Evolutionary conservation across 2,888 invertebrate genomes (phyloP).

Genomic region (Xanthia togata): DNA sequence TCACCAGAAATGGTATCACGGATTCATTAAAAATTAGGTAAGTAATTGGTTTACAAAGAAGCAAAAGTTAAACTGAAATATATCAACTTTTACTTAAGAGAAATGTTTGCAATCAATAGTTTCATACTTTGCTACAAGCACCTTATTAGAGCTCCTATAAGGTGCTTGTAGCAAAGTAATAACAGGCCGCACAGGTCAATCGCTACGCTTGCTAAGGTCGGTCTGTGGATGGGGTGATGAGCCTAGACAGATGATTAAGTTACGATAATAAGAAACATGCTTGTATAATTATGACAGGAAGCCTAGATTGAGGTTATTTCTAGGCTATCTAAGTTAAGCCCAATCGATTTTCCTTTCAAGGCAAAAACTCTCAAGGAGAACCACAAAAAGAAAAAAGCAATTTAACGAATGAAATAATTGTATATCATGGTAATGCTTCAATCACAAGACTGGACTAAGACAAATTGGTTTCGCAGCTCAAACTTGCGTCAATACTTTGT

Average conservation of each 20-base stretch:
- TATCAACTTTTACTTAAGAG: too few relatives aligned
- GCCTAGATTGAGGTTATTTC: background rate
- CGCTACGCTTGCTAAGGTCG: background rate
- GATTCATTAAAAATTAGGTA: background rate
- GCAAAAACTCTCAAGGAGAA: background rate
- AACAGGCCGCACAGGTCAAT: background rate
- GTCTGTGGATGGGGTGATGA: background rate
- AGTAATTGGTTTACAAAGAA: background rate
- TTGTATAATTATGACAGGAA: background rate
- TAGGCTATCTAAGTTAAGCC: background rate
- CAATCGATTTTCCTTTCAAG: background rate
- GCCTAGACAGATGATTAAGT: background rate
- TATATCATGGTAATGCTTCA: slow-evolving; percentile 41
- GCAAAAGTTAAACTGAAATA: too few relatives aligned
- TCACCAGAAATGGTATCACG: background rate
- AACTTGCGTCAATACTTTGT: too few relatives aligned
- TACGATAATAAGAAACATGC: background rate
- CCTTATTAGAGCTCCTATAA: too few relatives aligned
- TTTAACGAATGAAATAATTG: slow-evolving; percentile 49
- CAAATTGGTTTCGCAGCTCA: too few relatives aligned
- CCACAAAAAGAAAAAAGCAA: slow-evolving; percentile 13
- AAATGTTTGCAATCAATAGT: too few relatives aligned
- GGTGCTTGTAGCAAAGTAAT: background rate
- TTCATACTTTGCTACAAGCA: too few relatives aligned
- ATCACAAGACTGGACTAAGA: slow-evolving; percentile 62